Conservation (phyloP, 2,888 invertebrate species). For the Sisyra terminalis region DNA sequence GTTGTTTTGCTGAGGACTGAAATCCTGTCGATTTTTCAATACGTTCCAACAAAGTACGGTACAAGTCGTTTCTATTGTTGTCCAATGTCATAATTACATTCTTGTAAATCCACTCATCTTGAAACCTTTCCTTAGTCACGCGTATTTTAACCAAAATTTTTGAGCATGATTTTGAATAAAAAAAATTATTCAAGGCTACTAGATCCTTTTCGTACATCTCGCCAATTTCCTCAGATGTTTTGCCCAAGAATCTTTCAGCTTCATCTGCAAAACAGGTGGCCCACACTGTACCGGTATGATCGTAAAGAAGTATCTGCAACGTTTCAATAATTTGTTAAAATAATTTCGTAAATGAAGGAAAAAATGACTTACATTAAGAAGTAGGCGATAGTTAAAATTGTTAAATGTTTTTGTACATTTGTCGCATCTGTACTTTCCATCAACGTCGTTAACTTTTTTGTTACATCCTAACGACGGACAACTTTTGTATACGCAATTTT, state of each 20-base stretch:
- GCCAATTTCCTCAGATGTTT: conserved; percentile 60
- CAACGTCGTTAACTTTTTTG: conserved; percentile 85
- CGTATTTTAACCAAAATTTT: conserved; percentile 70
- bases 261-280: conserved; percentile 78
- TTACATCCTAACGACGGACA: conserved; percentile 83
- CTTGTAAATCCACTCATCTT: conserved; percentile 73
- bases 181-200: conserved; percentile 44
- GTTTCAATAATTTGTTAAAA: no score
- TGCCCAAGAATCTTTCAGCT: conserved; percentile 61
- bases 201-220: conserved; percentile 51
- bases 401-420: conserved; percentile 79
- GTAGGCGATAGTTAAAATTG: conserved; percentile 71
- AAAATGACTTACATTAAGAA: conserved; percentile 54
- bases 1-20: background rate
- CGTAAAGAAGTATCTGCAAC: conserved; percentile 65
- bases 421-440: conserved; percentile 83
- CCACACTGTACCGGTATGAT: conserved; percentile 79
- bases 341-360: no score
- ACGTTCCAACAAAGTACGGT: background rate
- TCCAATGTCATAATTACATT: conserved; percentile 50
- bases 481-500: conserved; percentile 80
- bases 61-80: conserved; percentile 21
- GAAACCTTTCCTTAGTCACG: conserved; percentile 57
- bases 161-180: conserved; percentile 62
- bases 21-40: background rate